phyloP scores from a whole-genome alignment of 2,888 invertebrate species.

The Philaethria dido region DNA sequence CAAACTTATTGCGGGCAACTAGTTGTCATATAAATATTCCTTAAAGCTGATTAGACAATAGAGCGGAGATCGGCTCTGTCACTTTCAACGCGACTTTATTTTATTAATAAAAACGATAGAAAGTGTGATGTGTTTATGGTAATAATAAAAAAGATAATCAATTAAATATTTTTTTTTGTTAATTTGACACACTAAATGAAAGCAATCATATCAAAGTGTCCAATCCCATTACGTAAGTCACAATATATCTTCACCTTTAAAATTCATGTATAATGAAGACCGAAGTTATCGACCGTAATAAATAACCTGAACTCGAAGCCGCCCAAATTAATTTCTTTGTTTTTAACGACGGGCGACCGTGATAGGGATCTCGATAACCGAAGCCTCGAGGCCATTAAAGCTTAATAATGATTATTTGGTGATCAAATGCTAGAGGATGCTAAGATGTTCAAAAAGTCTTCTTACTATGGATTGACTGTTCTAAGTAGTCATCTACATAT shows the following conservation, averaged over 20 bases:
- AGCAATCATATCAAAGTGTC: slow-evolving; percentile 25
- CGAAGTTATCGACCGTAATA: slow-evolving; percentile 44
- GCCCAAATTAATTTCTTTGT: slow-evolving; percentile 63
- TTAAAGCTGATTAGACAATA: too few relatives aligned
- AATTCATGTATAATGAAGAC: slow-evolving; percentile 41
- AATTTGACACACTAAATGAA: neutral
- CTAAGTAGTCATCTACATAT: neutral
- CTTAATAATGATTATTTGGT: slow-evolving; percentile 55
- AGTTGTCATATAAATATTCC: too few relatives aligned
- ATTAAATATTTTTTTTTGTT: neutral
- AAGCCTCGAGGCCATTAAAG: slow-evolving; percentile 58
- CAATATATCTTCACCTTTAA: slow-evolving; percentile 33
- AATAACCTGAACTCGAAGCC: slow-evolving; percentile 43
- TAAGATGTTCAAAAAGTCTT: slow-evolving; percentile 66
- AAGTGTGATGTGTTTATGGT: neutral
- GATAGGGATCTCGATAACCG: slow-evolving; percentile 55
- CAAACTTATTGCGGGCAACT: too few relatives aligned
- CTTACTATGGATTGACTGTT: slow-evolving; percentile 44
- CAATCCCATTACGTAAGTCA: slow-evolving; percentile 33
- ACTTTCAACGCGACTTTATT: neutral
- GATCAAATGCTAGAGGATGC: slow-evolving; percentile 51
- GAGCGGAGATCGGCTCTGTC: too few relatives aligned
- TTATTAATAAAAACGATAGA: neutral
- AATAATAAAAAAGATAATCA: neutral
- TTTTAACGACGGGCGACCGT: slow-evolving; percentile 57